Conservation (phyloP, 2,797 vertebrate species). For the Sparus aurata region DNA sequence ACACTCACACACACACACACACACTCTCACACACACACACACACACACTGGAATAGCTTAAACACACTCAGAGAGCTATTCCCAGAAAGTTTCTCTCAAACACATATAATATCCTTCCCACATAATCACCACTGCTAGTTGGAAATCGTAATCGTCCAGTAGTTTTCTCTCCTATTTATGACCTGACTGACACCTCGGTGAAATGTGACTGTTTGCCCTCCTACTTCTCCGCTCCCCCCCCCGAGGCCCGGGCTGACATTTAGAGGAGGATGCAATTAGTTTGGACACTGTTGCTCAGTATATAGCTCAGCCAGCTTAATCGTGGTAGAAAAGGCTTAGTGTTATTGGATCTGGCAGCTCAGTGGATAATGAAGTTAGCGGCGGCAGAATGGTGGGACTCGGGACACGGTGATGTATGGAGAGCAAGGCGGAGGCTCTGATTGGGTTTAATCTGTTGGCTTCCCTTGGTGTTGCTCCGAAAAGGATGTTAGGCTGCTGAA, state of each 20-base stretch:
- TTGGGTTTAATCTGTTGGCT: conserved; percentile 60
- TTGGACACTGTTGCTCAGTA: conserved; percentile 55
- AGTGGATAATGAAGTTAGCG: conserved; percentile 73
- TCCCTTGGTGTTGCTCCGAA: conserved; percentile 32
- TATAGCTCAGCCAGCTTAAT: conserved; percentile 62
- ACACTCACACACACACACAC: background rate
- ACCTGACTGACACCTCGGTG: conserved; percentile 34
- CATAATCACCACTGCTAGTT: conserved; percentile 35
- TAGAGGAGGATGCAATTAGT: conserved; percentile 69
- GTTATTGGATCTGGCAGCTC: conserved; percentile 75
- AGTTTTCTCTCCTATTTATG: conserved; percentile 21
- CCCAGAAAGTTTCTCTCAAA: conserved; percentile 44
- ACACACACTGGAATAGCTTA: background rate
- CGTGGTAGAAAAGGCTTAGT: conserved; percentile 63
- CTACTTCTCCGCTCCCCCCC: background rate
- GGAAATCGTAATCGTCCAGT: conserved; percentile 5
- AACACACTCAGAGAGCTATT: conserved; percentile 19
- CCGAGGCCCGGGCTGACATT: conserved; percentile 55
- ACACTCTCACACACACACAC: background rate
- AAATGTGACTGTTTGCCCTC: conserved; percentile 42
- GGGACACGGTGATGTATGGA: conserved; percentile 38
- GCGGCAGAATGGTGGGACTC: conserved; percentile 34
- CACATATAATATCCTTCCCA: conserved; percentile 27
- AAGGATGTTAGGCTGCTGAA: conserved; percentile 26
- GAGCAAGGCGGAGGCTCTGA: conserved; percentile 35